Base-by-base conservation (phyloP, 2,113 vertebrate species). In the Poeciliopsis turrubarensis region DNA sequence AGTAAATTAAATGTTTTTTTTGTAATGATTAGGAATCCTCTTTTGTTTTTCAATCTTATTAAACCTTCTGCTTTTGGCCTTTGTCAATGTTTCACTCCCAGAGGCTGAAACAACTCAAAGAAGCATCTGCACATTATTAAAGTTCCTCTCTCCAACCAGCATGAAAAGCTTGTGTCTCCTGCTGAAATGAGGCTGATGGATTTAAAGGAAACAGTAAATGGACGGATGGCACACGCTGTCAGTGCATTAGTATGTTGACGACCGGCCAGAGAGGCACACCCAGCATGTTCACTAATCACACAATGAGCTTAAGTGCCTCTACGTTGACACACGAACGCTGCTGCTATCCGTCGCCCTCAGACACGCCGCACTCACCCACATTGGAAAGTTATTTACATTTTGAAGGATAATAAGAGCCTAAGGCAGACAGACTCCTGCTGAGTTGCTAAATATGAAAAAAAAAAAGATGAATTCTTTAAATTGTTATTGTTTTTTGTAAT, bases 371-470 rank as follows among this genome's bases (percentile, higher is more conserved):
- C 32, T 8, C 7, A 32, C 32, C 1, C 66, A 12, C 37, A 29
- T 54, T 8, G 47, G 51, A 79, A 39, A 75, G 51, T 61, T 71
- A 65, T 65, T 79, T 60, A 70, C 64, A 75, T 83, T 74, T 64
- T 29, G 44, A 54, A 54, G 73, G 47, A 82, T 34, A 57, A 4
- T 39, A 82, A 73, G 65, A 9, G 41, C 82, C 60, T 65, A 32
- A 64, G 83, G 76, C 51, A 57, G 51, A 57, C 60, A 61, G 69
- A 76, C 68, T 65, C 72, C 69, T 85, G 74, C 71, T 79, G 54
- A 78, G 60, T 61, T 60, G 47, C 69, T 77, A 62, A 83, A 72
- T n/a, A n/a, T n/a, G n/a, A n/a, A n/a, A n/a, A n/a, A n/a, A n/a
- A n/a, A n/a, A n/a, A n/a, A n/a, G n/a, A n/a, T n/a, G n/a, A n/a